Percentiles rank a stretch among this genome's conserved stretches.
These are phyloP conservation scores for Ennomos erosarius DNA, from an alignment of 2,888 invertebrate genomes.

Conservation along the genomic window DNA sequence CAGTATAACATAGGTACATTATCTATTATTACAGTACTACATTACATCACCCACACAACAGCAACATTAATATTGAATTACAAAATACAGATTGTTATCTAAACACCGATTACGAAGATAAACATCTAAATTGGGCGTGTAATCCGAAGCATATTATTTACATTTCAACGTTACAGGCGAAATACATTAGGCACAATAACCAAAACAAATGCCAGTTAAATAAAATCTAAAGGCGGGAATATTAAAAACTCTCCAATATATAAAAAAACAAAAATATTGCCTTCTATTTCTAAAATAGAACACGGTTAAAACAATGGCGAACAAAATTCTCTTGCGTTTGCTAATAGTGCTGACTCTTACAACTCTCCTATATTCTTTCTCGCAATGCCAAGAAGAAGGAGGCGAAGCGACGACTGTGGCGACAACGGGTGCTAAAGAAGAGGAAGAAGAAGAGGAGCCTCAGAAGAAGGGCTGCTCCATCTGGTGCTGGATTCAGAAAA, in stretches of 20 bases:
- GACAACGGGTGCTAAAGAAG: constrained; percentile 54
- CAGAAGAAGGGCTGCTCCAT: constrained; percentile 75
- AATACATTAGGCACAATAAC: constrained; percentile 5
- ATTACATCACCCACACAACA: not conserved
- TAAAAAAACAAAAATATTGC: not conserved
- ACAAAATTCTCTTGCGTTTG: constrained; percentile 48
- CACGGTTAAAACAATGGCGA: constrained; percentile 41
- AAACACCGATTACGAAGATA: constrained; percentile 32
- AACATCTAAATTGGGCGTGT: constrained; percentile 39
- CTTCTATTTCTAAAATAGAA: constrained; percentile 1
- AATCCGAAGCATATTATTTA: constrained; percentile 29
- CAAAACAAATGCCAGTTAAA: constrained; percentile 19
- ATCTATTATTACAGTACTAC: too few species aligned
- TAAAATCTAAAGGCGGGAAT: not conserved
- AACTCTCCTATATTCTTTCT: constrained; percentile 52
- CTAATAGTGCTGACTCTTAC: constrained; percentile 51
- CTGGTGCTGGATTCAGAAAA: constrained; percentile 84
- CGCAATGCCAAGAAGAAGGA: constrained; percentile 62
- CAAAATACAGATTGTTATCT: constrained; percentile 43
- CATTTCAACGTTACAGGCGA: constrained; percentile 18
- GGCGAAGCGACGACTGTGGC: constrained; percentile 59
- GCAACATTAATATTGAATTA: constrained; percentile 18
- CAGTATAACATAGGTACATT: too few species aligned
- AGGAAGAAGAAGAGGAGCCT: constrained; percentile 73
- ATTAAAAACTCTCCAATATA: constrained; percentile 4